Base-by-base conservation (phyloP, 1,140 invertebrate species). In the Pomacea maculata region DNA sequence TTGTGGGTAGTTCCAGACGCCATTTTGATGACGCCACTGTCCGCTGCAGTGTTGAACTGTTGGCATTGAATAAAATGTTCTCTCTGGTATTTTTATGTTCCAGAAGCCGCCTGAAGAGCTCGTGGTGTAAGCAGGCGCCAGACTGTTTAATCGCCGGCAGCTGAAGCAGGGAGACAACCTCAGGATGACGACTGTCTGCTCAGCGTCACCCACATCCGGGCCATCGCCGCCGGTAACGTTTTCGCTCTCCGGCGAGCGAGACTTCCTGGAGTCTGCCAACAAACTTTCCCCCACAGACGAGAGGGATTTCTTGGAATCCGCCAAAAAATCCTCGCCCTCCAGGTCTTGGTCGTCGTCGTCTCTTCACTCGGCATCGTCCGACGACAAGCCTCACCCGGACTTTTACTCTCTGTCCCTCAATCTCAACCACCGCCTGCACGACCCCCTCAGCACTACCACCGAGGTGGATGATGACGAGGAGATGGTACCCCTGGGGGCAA, bases 351-450 rank as follows among this genome's bases (percentile, higher is more conserved):
- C 67, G 14, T 78, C 54, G 8, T 70, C 65, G 45, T 65, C 77
- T 17, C 77, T 54, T 12, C 65, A 6, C 19, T 57, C 55, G 21
- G n/a, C 77, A n/a, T 78, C 65, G 45, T 71, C 77, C 19, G 19
- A 45, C 7, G 76, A 78, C 10, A 63, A 78, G 0, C 65, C n/a
- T 11, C 15, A 14, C 7, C 8, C 4, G 17, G 76, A 68, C 15
- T 19, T 29, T 9, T 10, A 54, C 54, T 70, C 67, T 12, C 25
- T 21, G 14, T 78, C 77, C 19, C 12, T 52, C 34, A 71, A 71
- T 8, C 64, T 78, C 52, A 70, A 57, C 77, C 21, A 70, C 65
- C 77, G 25, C 21, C 57, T 70, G 29, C 77, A 71, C n/a, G 55
- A 57, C 65, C 64, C 68, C 77, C 1, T 25, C 65, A 54, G 25